phyloP scores from a whole-genome alignment of 2,113 vertebrate species.

The Mungos mungo region DNA sequence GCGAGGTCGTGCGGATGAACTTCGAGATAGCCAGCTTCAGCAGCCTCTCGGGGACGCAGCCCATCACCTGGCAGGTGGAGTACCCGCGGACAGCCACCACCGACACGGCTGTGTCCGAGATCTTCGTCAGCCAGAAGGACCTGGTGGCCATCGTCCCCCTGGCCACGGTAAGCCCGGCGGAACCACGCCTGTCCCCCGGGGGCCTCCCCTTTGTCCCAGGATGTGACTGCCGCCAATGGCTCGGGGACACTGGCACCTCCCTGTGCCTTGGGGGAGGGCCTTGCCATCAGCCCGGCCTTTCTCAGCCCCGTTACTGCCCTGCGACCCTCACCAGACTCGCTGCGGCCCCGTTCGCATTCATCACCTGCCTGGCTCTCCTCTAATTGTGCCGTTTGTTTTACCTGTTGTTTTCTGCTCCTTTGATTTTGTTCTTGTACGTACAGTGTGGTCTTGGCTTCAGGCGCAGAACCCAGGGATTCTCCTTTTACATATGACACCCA shows the following conservation, averaged over 20 bases:
- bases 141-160: conserved; percentile 93
- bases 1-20: conserved; percentile 92
- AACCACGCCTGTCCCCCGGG: fast-evolving
- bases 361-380: too few species aligned
- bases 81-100: conserved; percentile 88
- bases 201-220: neutral
- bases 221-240: fast-evolving
- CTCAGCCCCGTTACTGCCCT: neutral
- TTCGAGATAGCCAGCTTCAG: conserved; percentile 93
- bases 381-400: neutral
- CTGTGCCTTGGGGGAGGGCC: neutral
- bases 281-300: too few species aligned
- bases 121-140: conserved; percentile 94
- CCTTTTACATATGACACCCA: too few species aligned
- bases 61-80: conserved; percentile 96
- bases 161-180: conserved; percentile 91
- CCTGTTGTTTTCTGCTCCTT: neutral
- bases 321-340: neutral
- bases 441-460: too few species aligned
- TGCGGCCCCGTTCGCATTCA: fast-evolving
- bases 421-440: too few species aligned
- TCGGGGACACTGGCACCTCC: fast-evolving
- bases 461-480: too few species aligned
- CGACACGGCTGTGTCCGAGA: conserved; percentile 90
- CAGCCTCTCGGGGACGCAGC: conserved; percentile 91